phyloP scores from a whole-genome alignment of 2,888 invertebrate genomes.

The Phania funesta region DNA sequence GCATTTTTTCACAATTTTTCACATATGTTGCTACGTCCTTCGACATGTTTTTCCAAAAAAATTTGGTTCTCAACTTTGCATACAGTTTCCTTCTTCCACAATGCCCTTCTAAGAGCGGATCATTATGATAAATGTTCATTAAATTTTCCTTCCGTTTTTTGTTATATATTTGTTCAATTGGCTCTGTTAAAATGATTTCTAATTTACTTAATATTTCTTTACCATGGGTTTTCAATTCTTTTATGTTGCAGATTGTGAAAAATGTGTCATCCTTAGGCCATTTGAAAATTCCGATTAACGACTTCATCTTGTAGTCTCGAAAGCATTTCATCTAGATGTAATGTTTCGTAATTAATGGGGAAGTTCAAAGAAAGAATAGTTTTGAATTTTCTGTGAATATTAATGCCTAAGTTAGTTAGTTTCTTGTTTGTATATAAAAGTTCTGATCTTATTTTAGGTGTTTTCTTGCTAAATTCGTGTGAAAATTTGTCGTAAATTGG shows the following conservation, averaged over 20 bases:
- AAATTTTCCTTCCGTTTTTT: conserved; percentile 2
- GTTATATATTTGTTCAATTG: conserved; percentile 6
- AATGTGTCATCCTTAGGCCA: conserved; percentile 2
- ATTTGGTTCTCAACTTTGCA: conserved; percentile 34
- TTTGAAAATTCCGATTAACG: neutral
- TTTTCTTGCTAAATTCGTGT: conserved; percentile 4
- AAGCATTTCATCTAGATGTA: conserved; percentile 11
- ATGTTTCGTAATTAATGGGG: neutral
- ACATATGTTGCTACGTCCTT: conserved; percentile 43
- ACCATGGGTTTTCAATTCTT: neutral
- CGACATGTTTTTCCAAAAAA: conserved; percentile 49
- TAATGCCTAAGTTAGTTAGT: neutral
- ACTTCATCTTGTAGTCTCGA: neutral
- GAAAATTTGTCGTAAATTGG: conserved; percentile 15
- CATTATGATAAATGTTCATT: conserved; percentile 31
- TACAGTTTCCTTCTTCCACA: conserved; percentile 16
- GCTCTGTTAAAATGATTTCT: neutral
- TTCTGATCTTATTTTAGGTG: conserved; percentile 22
- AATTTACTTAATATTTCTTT: neutral
- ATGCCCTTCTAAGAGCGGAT: neutral
- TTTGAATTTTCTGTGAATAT: neutral
- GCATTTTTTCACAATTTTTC: conserved; percentile 51
- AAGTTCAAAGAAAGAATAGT: neutral
- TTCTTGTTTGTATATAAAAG: neutral
- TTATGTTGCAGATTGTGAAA: neutral